These are phyloP conservation scores for Potamarius usumacintae DNA, from an alignment of 2,113 vertebrate genomes.

Conservation along the genomic window DNA sequence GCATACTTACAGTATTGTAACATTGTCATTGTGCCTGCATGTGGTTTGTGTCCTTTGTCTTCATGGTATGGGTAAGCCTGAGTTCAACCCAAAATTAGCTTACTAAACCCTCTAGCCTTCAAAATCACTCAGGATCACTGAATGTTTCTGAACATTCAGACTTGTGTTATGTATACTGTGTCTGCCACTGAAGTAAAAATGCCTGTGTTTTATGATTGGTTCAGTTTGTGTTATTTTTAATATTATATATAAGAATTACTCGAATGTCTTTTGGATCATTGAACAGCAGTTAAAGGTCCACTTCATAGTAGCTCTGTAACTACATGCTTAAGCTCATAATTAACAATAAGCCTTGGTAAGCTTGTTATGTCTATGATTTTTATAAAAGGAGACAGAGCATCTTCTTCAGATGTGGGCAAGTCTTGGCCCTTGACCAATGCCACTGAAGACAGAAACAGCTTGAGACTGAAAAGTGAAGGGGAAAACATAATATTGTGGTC, in stretches of 20 bases:
- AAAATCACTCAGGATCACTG: background rate
- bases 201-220: background rate
- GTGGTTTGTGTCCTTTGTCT: background rate
- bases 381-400: conserved; percentile 51
- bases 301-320: conserved; percentile 19
- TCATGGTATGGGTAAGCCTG: background rate
- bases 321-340: conserved; percentile 33
- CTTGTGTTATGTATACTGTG: background rate
- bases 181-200: background rate
- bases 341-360: conserved; percentile 39
- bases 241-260: background rate
- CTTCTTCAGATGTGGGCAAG: conserved; percentile 24
- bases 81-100: background rate
- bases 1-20: background rate
- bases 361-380: conserved; percentile 52
- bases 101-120: background rate
- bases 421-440: conserved; percentile 55
- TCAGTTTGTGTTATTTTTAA: background rate
- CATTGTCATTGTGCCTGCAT: background rate
- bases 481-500: conserved; percentile 24
- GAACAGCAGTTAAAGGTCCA: conserved; percentile 17
- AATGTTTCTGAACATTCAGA: background rate
- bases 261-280: conserved; percentile 15
- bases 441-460: conserved; percentile 45
- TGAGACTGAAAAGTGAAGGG: conserved; percentile 27